Conservation (phyloP, 2,797 vertebrate species). For the Cercopithecus mitis region DNA sequence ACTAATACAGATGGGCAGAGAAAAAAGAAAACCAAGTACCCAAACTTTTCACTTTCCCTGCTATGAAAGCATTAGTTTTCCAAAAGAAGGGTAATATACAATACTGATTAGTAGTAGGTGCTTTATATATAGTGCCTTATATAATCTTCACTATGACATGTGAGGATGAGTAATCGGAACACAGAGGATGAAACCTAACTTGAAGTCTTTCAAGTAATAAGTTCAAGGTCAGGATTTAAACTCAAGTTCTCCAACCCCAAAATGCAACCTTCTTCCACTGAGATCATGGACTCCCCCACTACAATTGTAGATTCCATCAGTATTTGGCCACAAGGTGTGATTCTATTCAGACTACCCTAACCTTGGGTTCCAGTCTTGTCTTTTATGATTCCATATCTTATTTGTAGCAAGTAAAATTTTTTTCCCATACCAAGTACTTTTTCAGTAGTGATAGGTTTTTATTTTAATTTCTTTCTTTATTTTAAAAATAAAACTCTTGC, state of each 20-base stretch:
- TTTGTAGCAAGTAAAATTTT: background rate
- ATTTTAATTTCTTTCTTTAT: background rate
- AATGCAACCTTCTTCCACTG: background rate
- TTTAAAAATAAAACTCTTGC: background rate
- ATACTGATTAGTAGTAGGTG: background rate
- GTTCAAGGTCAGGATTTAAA: background rate
- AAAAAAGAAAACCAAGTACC: background rate
- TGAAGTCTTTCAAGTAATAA: background rate
- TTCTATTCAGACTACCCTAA: background rate
- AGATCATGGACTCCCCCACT: background rate
- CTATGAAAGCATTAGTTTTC: background rate
- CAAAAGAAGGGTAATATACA: background rate
- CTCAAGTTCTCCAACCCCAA: background rate
- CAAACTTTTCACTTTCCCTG: background rate
- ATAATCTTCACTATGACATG: background rate
- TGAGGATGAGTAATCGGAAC: background rate
- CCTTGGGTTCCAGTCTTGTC: background rate
- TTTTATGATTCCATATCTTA: background rate
- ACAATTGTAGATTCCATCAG: background rate
- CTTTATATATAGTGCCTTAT: background rate
- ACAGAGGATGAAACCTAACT: background rate
- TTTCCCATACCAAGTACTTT: background rate
- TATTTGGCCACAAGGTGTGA: background rate
- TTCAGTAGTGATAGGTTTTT: background rate
- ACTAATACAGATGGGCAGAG: background rate